Evolutionary conservation across 2,113 vertebrate genomes (phyloP), one percentile per base, ranked within the genome.

Genomic region (Colossoma macropomum): DNA sequence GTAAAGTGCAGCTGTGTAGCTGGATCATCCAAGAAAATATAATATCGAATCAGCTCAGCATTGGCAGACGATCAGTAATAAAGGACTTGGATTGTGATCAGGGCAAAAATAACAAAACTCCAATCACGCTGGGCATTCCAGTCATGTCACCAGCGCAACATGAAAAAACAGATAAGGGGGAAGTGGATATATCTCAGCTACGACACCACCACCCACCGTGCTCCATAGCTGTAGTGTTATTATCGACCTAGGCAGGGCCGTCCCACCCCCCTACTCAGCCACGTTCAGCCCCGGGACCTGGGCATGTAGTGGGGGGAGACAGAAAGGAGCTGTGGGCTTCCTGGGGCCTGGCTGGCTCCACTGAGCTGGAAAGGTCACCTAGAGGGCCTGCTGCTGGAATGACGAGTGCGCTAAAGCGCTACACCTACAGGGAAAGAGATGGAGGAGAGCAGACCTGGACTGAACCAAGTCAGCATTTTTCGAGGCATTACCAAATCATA

Each of bases 341-440:
- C 83, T 74, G 74, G 52, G 25, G 73, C 68, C 79, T 65, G 82
- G 45, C 62, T 70, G 60, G 73, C 79, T 79, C 79, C 60, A 73
- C 13, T 71, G 70, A 70, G 63, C 62, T 80, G 69, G 79, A 86
- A 88, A 89, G 85, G 88, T 89, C 89, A 88, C 27, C 16, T 4
- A 56, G 80, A 84, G 79, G 77, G 66, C 23, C 77, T 70, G 78
- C 69, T 48, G 77, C 34, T 69, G 80, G 62, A 78, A 82, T 56
- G 66, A 81, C 59, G 75, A 81, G 75, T 48, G 69, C 25, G 38
- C 56, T 25, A 41, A 25, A n/a, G 41, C 34, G 32, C 50, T 48
- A 41, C 71, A 60, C 68, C 81, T 63, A 69, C 74, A 65, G 13
- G 32, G 54, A 54, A 75, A 84, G 30, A 62, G 38, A 68, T 41